Evolutionary conservation across 2,113 vertebrate genomes (phyloP), one percentile per base, ranked within the genome.

Genomic region (Marmota monax): DNA sequence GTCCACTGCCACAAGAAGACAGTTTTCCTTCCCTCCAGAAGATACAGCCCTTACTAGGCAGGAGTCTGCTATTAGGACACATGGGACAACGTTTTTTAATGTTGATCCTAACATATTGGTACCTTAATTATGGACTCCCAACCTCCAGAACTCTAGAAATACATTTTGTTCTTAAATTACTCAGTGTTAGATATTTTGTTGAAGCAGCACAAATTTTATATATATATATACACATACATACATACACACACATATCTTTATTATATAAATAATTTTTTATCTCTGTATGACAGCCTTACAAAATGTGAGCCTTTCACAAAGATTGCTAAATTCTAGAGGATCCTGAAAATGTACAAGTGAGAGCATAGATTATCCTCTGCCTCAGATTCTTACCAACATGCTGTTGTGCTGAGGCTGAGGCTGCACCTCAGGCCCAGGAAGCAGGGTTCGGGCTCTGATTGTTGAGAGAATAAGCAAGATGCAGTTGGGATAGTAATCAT

Each of bases 281-380:
- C 13, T 88, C 2, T n/a, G 3, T 45, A 25, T 73, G 61, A 32
- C 8, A 67, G n/a, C 25, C 23, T 84, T 93, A 88, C 7, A 79
- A 80, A 89, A 61, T 42, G 12, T 67, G 29, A 11, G 4, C 5
- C 10, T 92, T 20, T 45, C 14, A 22, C 23, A 25, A 72, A 34
- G 61, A 65, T 4, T 42, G 27, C 8, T 53, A 39, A 67, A 39
- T 89, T 70, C 42, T 65, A 2, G 13, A 63, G 42, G 32, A 39
- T 10, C 5, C 1, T 2, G 32, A 23, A 67, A 29, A n/a, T 32
- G 4, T 10, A 48, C 34, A 61, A 3, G 4, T 37, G 2, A 23
- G 42, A 13, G 22, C 20, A 3, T 7, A 48, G 8, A 6, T 63
- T 1, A 58, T 3, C 53, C 10, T 27, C n/a, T 13, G 5, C 4